These are phyloP conservation scores for Triops longicaudatus DNA, from an alignment of 1,140 invertebrate species.

Conservation along the genomic window DNA sequence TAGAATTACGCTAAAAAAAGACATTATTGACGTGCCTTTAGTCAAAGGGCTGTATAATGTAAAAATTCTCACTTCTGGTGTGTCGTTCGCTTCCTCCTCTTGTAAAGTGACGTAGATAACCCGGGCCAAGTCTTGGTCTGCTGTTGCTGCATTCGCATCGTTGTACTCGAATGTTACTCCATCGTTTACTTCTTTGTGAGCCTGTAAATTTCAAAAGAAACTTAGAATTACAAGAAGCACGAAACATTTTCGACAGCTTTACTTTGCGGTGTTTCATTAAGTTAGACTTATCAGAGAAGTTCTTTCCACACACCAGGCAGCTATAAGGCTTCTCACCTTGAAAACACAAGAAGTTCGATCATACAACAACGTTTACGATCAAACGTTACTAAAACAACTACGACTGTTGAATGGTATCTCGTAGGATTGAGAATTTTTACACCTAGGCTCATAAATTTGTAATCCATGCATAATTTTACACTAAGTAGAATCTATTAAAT, in stretches of 20 bases:
- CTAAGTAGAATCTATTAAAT: too few relatives aligned
- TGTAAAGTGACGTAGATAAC: constrained; percentile 46
- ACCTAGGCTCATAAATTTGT: background rate
- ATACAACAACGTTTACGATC: background rate
- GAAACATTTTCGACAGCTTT: constrained; percentile 16
- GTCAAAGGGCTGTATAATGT: background rate
- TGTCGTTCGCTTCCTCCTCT: constrained; percentile 35
- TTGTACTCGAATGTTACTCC: constrained; percentile 30
- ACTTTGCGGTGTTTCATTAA: constrained; percentile 26
- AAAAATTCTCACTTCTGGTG: background rate
- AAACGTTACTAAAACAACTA: too few relatives aligned
- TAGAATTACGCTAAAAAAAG: background rate
- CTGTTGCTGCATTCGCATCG: constrained; percentile 35
- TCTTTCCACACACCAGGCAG: constrained; percentile 25
- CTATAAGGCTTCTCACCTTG: constrained; percentile 27
- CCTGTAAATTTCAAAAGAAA: constrained; percentile 33
- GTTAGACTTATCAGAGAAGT: constrained; percentile 29
- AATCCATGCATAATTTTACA: too few relatives aligned
- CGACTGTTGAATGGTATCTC: too few relatives aligned
- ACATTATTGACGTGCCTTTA: background rate
- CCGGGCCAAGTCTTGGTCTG: constrained; percentile 39
- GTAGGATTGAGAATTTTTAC: too few relatives aligned
- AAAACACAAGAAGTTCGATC: background rate
- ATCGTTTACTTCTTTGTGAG: constrained; percentile 27
- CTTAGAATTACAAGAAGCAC: constrained; percentile 22